Evolutionary conservation across 2,797 vertebrate species (phyloP), one percentile per base, ranked within the genome.

Genomic region (Macropus fuliginosus): DNA sequence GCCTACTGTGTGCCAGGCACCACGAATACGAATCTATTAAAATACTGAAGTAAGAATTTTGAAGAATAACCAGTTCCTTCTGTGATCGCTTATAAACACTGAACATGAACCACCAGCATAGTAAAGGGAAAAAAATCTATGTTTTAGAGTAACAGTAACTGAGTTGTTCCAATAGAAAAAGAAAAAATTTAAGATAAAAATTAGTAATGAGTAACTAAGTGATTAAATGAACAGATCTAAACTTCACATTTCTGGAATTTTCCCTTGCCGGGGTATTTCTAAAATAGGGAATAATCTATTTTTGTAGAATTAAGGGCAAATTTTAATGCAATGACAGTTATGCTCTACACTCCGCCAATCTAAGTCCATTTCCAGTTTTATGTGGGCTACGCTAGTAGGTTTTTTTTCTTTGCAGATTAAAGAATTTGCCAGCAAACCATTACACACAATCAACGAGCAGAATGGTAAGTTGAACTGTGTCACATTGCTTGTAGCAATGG

Each of bases 351-450:
- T 8, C 59, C 95, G 31, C 1, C 52, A 16, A 12, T 5, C 3
- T 0, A 0, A 74, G 55, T 94, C n/a, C 56, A 27, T 97, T 54
- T 97, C 6, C 92, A 56, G 87, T 59, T 95, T 12, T 52, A 90
- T 92, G 34, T 56, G 54, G 0, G 28, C 3, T 8, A 97, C 1
- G 5, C 29, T 96, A 91, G 0, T 95, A 57, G n/a, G 87, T 96
- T 97, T 52, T 95, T 95, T 91, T 96, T 98, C 56, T 92, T 97
- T 98, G 96, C 96, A 99, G 99, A 98, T 99, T 96, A 98, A 98
- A 97, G 98, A 99, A 66, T 96, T 99, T 93, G 93, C 98, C 94
- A 94, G 94, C 52, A 98, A 96, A 94, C 95, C 98, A 46, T 46
- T 95, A 91, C 93, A 95, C 55, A 97, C 40, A 31, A 1, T 96